Conservation (phyloP, 2,113 vertebrate species). For the Grammomys surdaster region DNA sequence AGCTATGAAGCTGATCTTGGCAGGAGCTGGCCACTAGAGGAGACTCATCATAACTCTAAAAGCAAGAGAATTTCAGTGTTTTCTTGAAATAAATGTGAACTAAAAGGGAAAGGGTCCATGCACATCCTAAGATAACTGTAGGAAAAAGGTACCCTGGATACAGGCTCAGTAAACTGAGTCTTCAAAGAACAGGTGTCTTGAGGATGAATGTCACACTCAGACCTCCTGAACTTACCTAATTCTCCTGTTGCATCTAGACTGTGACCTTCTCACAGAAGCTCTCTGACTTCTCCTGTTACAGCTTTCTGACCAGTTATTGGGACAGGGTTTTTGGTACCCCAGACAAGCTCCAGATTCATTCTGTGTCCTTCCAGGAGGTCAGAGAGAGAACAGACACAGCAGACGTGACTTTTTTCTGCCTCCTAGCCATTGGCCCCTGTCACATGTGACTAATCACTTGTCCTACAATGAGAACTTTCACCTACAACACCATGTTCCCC, state of each 20-base stretch:
- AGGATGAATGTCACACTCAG: too few relatives aligned
- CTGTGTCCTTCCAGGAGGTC: neutral
- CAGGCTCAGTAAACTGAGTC: neutral
- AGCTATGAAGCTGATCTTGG: too few relatives aligned
- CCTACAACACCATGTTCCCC: neutral
- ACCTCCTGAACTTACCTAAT: too few relatives aligned
- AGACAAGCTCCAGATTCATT: neutral
- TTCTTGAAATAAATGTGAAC: neutral
- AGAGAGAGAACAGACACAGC: fast-evolving
- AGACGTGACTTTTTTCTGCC: neutral
- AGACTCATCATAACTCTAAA: too few relatives aligned
- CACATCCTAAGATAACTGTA: neutral
- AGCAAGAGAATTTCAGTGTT: neutral
- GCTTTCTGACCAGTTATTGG: neutral
- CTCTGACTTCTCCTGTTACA: neutral
- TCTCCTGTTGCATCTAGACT: neutral
- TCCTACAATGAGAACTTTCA: too few relatives aligned
- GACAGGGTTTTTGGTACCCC: too few relatives aligned
- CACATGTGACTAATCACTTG: neutral
- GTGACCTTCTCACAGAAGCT: neutral
- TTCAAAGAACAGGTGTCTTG: too few relatives aligned
- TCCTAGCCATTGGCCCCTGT: neutral
- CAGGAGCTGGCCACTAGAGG: too few relatives aligned
- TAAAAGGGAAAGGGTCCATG: neutral
- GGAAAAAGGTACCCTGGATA: neutral